These are phyloP conservation scores for Carcina quercana DNA, from an alignment of 2,888 invertebrate species.

Conservation along the genomic window DNA sequence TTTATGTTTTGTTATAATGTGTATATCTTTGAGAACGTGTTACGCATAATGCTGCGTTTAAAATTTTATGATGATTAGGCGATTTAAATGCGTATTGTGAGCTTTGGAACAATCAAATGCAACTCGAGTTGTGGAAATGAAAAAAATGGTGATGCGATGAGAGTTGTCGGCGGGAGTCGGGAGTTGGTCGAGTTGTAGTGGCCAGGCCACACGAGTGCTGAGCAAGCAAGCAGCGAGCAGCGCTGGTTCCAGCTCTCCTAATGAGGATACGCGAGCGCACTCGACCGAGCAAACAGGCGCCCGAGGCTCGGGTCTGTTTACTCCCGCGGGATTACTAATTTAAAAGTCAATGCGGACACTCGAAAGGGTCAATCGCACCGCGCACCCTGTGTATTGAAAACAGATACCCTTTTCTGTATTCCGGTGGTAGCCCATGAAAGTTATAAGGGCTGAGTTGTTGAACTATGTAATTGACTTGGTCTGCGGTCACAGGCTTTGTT, in stretches of 20 bases:
- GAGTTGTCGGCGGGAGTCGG: constrained; percentile 23
- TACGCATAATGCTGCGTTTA: constrained; percentile 39
- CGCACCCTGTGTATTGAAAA: constrained; percentile 66
- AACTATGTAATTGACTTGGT: constrained; percentile 75
- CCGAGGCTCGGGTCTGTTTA: constrained; percentile 60
- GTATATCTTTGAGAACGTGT: constrained; percentile 37
- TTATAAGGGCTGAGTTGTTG: constrained; percentile 74
- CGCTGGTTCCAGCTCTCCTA: constrained; percentile 33
- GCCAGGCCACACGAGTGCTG: constrained; percentile 37
- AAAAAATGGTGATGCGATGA: constrained; percentile 24
- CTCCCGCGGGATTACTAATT: constrained; percentile 72
- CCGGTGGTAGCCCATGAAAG: constrained; percentile 69
- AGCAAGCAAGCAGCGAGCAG: constrained; percentile 45
- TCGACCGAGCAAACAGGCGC: constrained; percentile 63
- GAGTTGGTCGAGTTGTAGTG: neutral
- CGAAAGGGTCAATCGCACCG: constrained; percentile 71
- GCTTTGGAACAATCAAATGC: constrained; percentile 21
- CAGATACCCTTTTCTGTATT: constrained; percentile 74
- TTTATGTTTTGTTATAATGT: constrained; percentile 45
- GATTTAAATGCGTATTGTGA: constrained; percentile 15
- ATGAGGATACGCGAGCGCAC: constrained; percentile 71
- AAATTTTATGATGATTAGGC: constrained; percentile 19
- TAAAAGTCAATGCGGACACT: constrained; percentile 75
- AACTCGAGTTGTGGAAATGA: constrained; percentile 29
- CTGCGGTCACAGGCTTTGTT: constrained; percentile 71